A percentile compares a stretch with the other conserved stretches of the same genome.
phyloP scores from a whole-genome alignment of 2,888 invertebrate species.

The Ferdinandea cuprea region DNA sequence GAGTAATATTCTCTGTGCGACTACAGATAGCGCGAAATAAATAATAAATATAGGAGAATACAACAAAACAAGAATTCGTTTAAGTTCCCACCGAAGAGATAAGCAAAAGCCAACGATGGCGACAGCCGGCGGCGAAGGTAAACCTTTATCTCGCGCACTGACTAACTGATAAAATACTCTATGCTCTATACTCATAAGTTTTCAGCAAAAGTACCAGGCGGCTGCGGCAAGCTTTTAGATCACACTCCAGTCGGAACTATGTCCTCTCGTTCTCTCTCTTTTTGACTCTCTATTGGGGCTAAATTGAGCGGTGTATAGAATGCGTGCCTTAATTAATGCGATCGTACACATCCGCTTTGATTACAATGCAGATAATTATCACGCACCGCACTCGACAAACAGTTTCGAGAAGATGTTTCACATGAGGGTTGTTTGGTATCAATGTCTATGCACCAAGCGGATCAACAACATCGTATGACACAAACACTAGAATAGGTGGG shows the following conservation, averaged over 20 bases:
- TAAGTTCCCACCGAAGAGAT: slow-evolving; percentile 57
- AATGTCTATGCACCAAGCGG: slow-evolving; percentile 46
- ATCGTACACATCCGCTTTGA: slow-evolving; percentile 62
- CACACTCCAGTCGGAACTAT: background rate
- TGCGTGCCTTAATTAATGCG: slow-evolving; percentile 64
- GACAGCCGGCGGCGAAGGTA: slow-evolving; percentile 64
- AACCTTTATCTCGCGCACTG: slow-evolving; percentile 60
- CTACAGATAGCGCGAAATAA: slow-evolving; percentile 51
- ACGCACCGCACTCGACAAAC: slow-evolving; percentile 43
- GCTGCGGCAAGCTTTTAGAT: slow-evolving; percentile 47
- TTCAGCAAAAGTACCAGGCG: slow-evolving; percentile 1
- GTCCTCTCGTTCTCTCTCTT: slow-evolving; percentile 3
- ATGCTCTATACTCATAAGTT: slow-evolving; percentile 13
- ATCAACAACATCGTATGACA: slow-evolving; percentile 13
- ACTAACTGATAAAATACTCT: slow-evolving; percentile 59
- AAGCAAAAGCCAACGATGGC: slow-evolving; percentile 43
- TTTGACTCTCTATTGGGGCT: slow-evolving; percentile 1
- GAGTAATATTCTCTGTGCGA: slow-evolving; percentile 8
- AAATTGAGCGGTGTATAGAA: slow-evolving; percentile 2
- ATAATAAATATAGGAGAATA: slow-evolving; percentile 28
- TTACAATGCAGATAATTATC: slow-evolving; percentile 70
- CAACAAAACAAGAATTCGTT: slow-evolving; percentile 57
- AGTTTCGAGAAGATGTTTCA: slow-evolving; percentile 10
- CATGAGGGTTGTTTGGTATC: slow-evolving; percentile 59
- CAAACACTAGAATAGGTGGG: slow-evolving; percentile 41